A percentile compares a stretch with the other conserved stretches of the same genome.
phyloP scores from a whole-genome alignment of 2,113 vertebrate species.

The Cricetomys ansorgei region DNA sequence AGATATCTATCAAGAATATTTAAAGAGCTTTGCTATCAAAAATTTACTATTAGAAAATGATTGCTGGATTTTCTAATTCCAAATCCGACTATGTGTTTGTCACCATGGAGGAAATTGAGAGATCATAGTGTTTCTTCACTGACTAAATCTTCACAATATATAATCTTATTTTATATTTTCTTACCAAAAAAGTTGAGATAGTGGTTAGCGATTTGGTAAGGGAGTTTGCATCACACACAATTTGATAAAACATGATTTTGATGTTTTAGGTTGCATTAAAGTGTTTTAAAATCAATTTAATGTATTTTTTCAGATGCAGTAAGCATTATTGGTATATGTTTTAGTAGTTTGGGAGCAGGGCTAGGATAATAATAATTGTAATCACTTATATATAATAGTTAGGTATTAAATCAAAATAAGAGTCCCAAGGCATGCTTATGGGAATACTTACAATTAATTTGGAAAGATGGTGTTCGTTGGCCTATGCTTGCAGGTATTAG shows the following conservation, averaged over 20 bases:
- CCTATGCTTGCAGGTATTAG: slow-evolving; percentile 67
- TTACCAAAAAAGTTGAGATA: neutral
- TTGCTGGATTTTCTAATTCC: neutral
- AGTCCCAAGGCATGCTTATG: neutral
- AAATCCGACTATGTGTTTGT: neutral
- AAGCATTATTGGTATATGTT: neutral
- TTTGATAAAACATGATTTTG: slow-evolving; percentile 39
- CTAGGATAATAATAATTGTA: slow-evolving; percentile 25
- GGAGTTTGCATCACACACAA: neutral
- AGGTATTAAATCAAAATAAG: slow-evolving; percentile 29
- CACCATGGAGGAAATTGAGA: neutral
- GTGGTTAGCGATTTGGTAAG: neutral
- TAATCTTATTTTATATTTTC: slow-evolving; percentile 7
- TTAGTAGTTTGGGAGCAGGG: neutral
- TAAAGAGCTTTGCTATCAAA: neutral
- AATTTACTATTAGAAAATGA: slow-evolving; percentile 12
- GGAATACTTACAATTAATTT: slow-evolving; percentile 75
- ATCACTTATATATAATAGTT: slow-evolving; percentile 4
- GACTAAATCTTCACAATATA: slow-evolving; percentile 8
- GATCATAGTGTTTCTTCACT: slow-evolving; percentile 24
- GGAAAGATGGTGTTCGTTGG: slow-evolving; percentile 53
- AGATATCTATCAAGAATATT: neutral
- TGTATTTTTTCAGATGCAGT: slow-evolving; percentile 10
- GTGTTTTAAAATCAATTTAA: neutral
- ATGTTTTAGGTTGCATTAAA: slow-evolving; percentile 59